Evolutionary conservation across 2,113 vertebrate genomes (phyloP).

Genomic region (Marmota flaviventris): DNA sequence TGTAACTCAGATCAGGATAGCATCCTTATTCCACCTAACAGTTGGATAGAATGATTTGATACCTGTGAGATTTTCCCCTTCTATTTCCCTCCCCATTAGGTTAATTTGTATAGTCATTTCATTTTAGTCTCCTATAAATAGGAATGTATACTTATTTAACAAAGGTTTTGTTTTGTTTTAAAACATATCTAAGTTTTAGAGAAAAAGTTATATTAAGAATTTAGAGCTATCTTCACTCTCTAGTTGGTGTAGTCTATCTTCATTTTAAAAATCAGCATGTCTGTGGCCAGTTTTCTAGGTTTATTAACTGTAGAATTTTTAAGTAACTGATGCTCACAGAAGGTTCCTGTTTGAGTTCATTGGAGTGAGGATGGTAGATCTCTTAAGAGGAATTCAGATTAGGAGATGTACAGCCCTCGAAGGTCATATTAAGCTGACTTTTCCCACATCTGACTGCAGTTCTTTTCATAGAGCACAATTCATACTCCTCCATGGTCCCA

Average conservation of each 20-base stretch:
- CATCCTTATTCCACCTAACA: neutral
- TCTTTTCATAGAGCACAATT: conserved; percentile 65
- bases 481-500: conserved; percentile 63
- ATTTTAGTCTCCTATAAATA: neutral
- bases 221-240: neutral
- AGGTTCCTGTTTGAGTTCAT: conserved; percentile 46
- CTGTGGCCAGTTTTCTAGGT: neutral
- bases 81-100: neutral
- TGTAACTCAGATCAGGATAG: neutral
- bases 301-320: conserved; percentile 58
- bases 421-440: conserved; percentile 70
- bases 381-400: conserved; percentile 65
- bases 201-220: neutral
- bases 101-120: neutral
- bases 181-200: neutral
- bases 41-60: neutral
- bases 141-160: neutral
- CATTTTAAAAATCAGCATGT: conserved; percentile 15
- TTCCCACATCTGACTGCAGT: conserved; percentile 38
- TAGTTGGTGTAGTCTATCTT: neutral
- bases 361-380: conserved; percentile 34
- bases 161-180: neutral
- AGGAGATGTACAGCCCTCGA: conserved; percentile 67
- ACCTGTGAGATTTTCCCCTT: neutral
- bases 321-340: conserved; percentile 51